A percentile compares a stretch with the other conserved stretches of the same genome.
These are phyloP conservation scores for Phaenicophaeus curvirostris DNA, from an alignment of 2,797 vertebrate species.

Conservation along the genomic window DNA sequence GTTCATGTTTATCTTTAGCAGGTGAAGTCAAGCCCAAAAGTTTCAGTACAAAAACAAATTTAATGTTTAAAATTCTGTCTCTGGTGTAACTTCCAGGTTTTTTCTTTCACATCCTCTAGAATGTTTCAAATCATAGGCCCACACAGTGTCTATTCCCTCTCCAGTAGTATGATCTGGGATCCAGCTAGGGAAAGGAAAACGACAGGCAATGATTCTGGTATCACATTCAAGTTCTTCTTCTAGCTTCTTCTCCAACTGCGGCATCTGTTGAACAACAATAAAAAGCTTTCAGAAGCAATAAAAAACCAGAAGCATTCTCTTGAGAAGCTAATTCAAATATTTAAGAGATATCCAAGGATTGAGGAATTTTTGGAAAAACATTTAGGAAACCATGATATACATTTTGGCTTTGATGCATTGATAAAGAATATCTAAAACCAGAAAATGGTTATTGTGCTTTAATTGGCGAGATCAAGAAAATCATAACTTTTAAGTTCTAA, in stretches of 20 bases:
- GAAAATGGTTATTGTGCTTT: background rate
- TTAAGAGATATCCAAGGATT: background rate
- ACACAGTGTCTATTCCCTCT: conserved; percentile 91
- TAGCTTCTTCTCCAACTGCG: conserved; percentile 88
- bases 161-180: conserved; percentile 83
- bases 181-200: conserved; percentile 96
- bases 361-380: background rate
- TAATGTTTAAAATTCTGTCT: background rate
- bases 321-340: background rate
- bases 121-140: conserved; percentile 85
- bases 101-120: conserved; percentile 57
- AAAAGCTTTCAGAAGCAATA: background rate
- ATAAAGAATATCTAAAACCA: background rate
- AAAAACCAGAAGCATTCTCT: background rate
- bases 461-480: background rate
- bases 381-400: background rate
- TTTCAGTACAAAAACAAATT: background rate
- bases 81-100: background rate
- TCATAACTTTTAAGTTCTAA: background rate
- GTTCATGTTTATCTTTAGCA: background rate
- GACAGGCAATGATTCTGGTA: conserved; percentile 90
- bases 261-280: conserved; percentile 85
- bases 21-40: background rate
- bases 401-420: background rate
- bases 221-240: conserved; percentile 81